Base-by-base conservation (phyloP, 1,140 invertebrate species). In the Trachymyrmex cornetzi region DNA sequence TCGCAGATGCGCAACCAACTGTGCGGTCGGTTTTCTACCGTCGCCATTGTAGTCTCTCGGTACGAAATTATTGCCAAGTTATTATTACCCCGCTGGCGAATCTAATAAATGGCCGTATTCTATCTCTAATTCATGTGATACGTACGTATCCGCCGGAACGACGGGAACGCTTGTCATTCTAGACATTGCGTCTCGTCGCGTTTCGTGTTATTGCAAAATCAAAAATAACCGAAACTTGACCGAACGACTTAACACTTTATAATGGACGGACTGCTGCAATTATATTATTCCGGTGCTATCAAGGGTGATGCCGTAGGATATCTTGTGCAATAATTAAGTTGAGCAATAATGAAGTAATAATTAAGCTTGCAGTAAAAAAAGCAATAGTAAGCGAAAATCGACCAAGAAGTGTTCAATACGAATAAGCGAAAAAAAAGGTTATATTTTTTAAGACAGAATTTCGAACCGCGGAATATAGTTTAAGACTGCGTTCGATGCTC, bases 51-150 rank as follows among this genome's bases (percentile, higher is more conserved):
- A 44, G 57, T 81, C 77, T 77, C 69, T 85, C 53, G 75, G 75
- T 77, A 87, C 85, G 38, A 87, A 91, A 91, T 91, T 89, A 89
- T 87, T 88, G 67, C 84, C 85, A 84, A 86, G 59, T 79, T 85
- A 87, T 82, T 85, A 89, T 91, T 91, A 91, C 57, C 44, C 88
- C 34, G 85, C 71, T 89, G 77, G 90, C 90, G 90, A 91, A 91
- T 91, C 90, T 91, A 91, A 91, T 91, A 91, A 91, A 91, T 63
- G 80, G 19, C 67, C 84, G 59, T 82, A 50, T 50, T 63, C 50
- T 53, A 85, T 80, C 87, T 89, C 85, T 91, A 91, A 91, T 91
- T 89, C 80, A 88, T 77, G 88, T 89, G 89, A 91, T 89, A 85
- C 50, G 77, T 69, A 66, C 55, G 90, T 91, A 89, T 91, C 89